These are phyloP conservation scores for Platyura marginata DNA, from an alignment of 1,140 invertebrate genomes.

Conservation along the genomic window DNA sequence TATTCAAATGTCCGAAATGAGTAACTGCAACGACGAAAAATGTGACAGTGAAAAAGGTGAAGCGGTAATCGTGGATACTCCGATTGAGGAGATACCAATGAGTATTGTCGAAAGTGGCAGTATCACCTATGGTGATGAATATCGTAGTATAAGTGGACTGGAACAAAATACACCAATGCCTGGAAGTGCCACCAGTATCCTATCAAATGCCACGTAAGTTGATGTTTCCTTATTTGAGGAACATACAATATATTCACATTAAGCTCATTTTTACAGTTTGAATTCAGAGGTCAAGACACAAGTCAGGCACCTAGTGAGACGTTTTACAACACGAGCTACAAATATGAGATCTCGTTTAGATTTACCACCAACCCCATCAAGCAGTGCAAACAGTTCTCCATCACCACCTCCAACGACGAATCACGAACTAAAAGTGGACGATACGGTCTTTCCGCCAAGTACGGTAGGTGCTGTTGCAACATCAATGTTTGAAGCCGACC, in stretches of 20 bases:
- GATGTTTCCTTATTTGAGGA: too few species aligned
- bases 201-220: slow-evolving; percentile 8
- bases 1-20: too few species aligned
- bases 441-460: too few species aligned
- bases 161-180: slow-evolving; percentile 8
- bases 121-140: not conserved
- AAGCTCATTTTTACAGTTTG: not conserved
- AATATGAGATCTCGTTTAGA: slow-evolving; percentile 33
- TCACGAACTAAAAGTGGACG: too few species aligned
- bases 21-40: too few species aligned
- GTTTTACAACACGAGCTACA: slow-evolving; percentile 36
- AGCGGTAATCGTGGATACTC: not conserved
- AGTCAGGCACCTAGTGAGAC: slow-evolving; percentile 34
- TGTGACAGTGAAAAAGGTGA: not conserved
- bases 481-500: slow-evolving; percentile 18
- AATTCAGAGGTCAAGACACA: slow-evolving; percentile 15
- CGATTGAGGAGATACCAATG: slow-evolving; percentile 1
- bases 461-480: too few species aligned
- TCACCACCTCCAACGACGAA: slow-evolving; percentile 7
- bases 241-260: too few species aligned
- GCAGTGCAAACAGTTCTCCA: slow-evolving; percentile 24
- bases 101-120: slow-evolving; percentile 1
- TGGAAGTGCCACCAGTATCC: slow-evolving; percentile 4
- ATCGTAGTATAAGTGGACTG: not conserved
- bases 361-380: slow-evolving; percentile 39